Evolutionary conservation across 2,797 vertebrate genomes (phyloP).

Genomic region (Cebuella pygmaea): DNA sequence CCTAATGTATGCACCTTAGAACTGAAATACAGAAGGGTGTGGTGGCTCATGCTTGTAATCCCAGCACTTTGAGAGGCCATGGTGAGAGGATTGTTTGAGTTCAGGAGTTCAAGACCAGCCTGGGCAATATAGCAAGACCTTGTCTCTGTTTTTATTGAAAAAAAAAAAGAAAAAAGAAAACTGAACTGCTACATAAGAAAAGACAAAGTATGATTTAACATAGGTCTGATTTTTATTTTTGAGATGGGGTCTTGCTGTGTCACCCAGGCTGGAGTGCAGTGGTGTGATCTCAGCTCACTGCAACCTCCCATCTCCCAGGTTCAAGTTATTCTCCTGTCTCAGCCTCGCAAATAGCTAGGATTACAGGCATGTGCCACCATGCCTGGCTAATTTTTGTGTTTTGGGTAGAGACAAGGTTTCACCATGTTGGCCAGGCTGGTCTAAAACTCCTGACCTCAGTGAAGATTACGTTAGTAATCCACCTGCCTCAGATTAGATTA

Average conservation of each 20-base stretch:
- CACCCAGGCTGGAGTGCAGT: not conserved
- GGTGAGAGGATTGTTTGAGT: not conserved
- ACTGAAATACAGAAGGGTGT: not conserved
- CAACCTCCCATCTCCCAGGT: accelerated
- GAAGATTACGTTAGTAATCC: too few species aligned
- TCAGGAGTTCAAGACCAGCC: not conserved
- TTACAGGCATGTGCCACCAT: not conserved
- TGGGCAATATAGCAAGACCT: not conserved
- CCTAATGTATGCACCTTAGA: conserved; percentile 8
- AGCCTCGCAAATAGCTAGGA: not conserved
- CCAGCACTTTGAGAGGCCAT: not conserved
- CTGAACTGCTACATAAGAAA: not conserved
- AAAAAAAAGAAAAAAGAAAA: not conserved
- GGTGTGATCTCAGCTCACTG: not conserved
- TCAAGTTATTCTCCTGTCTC: not conserved
- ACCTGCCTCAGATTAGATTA: not conserved
- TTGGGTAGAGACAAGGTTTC: not conserved
- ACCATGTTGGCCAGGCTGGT: not conserved
- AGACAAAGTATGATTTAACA: not conserved
- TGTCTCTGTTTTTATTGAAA: not conserved
- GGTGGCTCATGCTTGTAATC: not conserved
- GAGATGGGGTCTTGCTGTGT: not conserved
- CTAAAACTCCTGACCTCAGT: not conserved
- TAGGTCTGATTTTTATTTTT: not conserved
- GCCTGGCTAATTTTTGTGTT: not conserved